phyloP scores from a whole-genome alignment of 2,797 vertebrate genomes.

The Acipenser oxyrinchus region DNA sequence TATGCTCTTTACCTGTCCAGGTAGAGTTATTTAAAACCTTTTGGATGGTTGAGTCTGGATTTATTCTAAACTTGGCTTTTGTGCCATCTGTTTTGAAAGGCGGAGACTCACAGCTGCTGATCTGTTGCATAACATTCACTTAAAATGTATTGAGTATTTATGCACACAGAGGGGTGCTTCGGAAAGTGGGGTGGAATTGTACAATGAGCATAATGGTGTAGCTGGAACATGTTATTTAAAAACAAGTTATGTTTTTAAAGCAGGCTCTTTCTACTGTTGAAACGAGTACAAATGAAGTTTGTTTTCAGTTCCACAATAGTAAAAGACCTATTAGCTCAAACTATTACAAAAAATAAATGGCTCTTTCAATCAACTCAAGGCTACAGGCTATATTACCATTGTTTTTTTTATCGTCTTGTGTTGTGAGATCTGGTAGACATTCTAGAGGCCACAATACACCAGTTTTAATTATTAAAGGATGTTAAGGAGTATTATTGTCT shows the following conservation, averaged over 20 bases:
- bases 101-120: slow-evolving; percentile 8
- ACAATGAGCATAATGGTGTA: slow-evolving; percentile 5
- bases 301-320: too few species aligned
- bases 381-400: slow-evolving; percentile 3
- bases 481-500: too few species aligned
- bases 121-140: slow-evolving; percentile 11
- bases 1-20: neutral
- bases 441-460: too few species aligned
- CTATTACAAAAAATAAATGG: neutral
- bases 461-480: too few species aligned
- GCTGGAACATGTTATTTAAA: neutral
- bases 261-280: neutral
- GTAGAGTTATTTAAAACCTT: neutral
- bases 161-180: neutral
- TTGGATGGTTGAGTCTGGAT: neutral
- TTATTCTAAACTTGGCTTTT: slow-evolving; percentile 6
- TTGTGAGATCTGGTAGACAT: neutral
- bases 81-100: slow-evolving; percentile 13
- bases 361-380: slow-evolving; percentile 6
- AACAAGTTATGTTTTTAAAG: neutral
- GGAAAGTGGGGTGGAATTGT: neutral
- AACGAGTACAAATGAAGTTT: too few species aligned
- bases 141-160: neutral
- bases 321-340: slow-evolving; percentile 1
- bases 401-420: slow-evolving; percentile 4